Evolutionary conservation across 2,888 invertebrate species (phyloP), one percentile per base, ranked within the genome.

Genomic region (Xylota segnis): DNA sequence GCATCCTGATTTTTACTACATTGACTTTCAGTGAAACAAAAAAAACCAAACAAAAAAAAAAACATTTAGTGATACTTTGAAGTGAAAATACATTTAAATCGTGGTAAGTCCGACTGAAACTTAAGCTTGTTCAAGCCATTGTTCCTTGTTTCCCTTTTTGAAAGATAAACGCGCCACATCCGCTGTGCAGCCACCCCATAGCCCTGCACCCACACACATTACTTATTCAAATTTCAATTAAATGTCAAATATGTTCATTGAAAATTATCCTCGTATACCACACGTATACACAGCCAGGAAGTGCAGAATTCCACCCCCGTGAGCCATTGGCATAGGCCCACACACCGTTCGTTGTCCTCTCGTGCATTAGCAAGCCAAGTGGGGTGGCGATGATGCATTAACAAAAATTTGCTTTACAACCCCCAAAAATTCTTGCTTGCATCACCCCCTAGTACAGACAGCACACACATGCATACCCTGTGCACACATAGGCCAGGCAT

Each of bases 201-300:
- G 1, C 9, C 5, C 16, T 16, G 10, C 16, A n/a, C 5, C 14
- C 10, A 2, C 4, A 12, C 34, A 1, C 66, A 77, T 82, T 47
- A 86, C 56, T 86, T 82, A 86, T 86, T 86, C 23, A 86, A 82
- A 86, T 77, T 86, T 82, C 82, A 86, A 82, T 86, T 86, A 82
- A 77, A 82, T 77, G 61, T 72, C 82, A 76, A 66, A 81, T 66
- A 75, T 34, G 32, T 52, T 43, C 66, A 59, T 58, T 71, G 58
- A 76, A 76, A 76, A 45, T 65, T 63, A 65, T 32, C 47, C 50
- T 56, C 66, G 23, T 58, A 29, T n/a, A n/a, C 27, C n/a, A n/a
- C 5, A 50, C 27, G 29, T 12, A 50, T n/a, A 59, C 14, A n/a
- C 10, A 16, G 47, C 52, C 6, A 65, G 65, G 32, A 34, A 14